A percentile compares a stretch with the other conserved stretches of the same genome.
Evolutionary conservation across 2,888 invertebrate genomes (phyloP).

Genomic region (Eristalis tenax): DNA sequence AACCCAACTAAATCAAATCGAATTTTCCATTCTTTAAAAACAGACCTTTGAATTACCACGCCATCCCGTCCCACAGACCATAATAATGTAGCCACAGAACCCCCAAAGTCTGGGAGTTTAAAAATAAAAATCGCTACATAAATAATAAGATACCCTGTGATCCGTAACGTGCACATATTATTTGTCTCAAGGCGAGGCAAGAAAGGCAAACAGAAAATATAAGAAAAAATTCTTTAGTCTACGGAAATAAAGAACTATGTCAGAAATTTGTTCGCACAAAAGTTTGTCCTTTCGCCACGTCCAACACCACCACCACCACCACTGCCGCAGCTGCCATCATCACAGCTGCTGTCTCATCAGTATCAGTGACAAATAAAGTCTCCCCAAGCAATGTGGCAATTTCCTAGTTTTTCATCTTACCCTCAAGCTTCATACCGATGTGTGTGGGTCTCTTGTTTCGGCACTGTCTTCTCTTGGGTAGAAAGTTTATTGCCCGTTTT

Average conservation of each 20-base stretch:
- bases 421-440: neutral
- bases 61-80: neutral
- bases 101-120: neutral
- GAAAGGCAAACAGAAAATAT: neutral
- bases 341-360: constrained; percentile 28
- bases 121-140: constrained; percentile 1
- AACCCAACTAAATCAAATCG: no score
- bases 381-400: constrained; percentile 34
- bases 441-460: constrained; percentile 27
- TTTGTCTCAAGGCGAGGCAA: constrained; percentile 1
- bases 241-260: constrained; percentile 25
- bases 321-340: constrained; percentile 12
- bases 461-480: constrained; percentile 7
- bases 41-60: neutral
- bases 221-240: constrained; percentile 5
- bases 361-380: constrained; percentile 50
- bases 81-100: neutral
- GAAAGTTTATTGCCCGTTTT: constrained; percentile 21
- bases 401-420: constrained; percentile 19
- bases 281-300: constrained; percentile 44
- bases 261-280: constrained; percentile 33
- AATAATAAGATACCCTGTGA: constrained; percentile 24
- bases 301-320: neutral
- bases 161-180: constrained; percentile 14
- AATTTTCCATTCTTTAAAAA: neutral